Evolutionary conservation across 2,888 invertebrate genomes (phyloP).

Genomic region (Axea sp.): DNA sequence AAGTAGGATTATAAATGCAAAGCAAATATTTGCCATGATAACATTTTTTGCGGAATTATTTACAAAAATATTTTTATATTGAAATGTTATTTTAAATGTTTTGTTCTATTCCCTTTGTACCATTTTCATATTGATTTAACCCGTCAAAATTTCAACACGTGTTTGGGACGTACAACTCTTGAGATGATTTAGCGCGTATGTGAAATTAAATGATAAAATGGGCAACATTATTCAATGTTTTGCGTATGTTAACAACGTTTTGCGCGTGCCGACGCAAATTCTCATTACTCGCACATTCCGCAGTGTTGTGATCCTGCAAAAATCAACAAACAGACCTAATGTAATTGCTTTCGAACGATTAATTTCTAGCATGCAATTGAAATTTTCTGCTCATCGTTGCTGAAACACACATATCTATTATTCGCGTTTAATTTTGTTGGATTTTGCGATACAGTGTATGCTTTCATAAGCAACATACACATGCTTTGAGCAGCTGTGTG

Average conservation of each 20-base stretch:
- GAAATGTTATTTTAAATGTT: too few relatives aligned
- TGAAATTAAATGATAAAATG: conserved; percentile 52
- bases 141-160: conserved; percentile 8
- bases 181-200: conserved; percentile 33
- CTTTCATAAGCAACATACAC: conserved; percentile 43
- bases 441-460: conserved; percentile 41
- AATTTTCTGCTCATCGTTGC: conserved; percentile 69
- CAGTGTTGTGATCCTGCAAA: conserved; percentile 66
- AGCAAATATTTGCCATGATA: too few relatives aligned
- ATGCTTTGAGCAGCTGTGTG: conserved; percentile 11
- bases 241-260: conserved; percentile 55
- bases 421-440: conserved; percentile 43
- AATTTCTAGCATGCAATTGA: conserved; percentile 77
- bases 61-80: too few relatives aligned
- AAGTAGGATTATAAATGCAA: too few relatives aligned
- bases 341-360: conserved; percentile 77
- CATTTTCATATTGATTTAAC: conserved; percentile 2
- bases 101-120: too few relatives aligned
- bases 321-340: conserved; percentile 76
- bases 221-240: conserved; percentile 52
- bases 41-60: too few relatives aligned
- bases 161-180: conserved; percentile 14
- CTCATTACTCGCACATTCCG: conserved; percentile 58
- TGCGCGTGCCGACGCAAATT: conserved; percentile 55
- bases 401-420: conserved; percentile 52